Evolutionary conservation across 2,797 vertebrate genomes (phyloP).

Genomic region (Trematomus bernacchii): DNA sequence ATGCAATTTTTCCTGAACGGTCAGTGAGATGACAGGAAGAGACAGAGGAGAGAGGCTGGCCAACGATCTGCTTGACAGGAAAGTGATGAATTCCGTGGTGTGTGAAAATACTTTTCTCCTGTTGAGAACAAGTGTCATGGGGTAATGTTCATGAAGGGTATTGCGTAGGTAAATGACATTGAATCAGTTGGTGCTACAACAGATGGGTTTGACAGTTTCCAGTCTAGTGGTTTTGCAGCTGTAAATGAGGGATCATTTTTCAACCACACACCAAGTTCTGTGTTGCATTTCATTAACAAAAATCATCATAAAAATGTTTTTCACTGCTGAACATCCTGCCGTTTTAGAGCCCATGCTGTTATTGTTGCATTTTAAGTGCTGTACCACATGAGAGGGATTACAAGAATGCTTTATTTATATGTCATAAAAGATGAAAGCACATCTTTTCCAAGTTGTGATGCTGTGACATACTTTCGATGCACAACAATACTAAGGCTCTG

Average conservation of each 20-base stretch:
- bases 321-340: slow-evolving; percentile 12
- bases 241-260: slow-evolving; percentile 31
- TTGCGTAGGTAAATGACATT: slow-evolving; percentile 36
- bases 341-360: background rate
- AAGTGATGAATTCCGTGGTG: slow-evolving; percentile 66
- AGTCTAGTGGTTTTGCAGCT: slow-evolving; percentile 34
- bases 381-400: slow-evolving; percentile 12
- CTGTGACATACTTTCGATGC: background rate
- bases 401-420: slow-evolving; percentile 18
- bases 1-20: slow-evolving; percentile 76
- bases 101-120: slow-evolving; percentile 73
- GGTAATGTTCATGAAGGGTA: slow-evolving; percentile 55
- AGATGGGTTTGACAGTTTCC: slow-evolving; percentile 39
- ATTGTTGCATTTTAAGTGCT: background rate
- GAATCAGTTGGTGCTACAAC: slow-evolving; percentile 30
- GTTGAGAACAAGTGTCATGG: slow-evolving; percentile 50
- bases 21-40: slow-evolving; percentile 77
- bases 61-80: slow-evolving; percentile 59
- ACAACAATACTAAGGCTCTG: background rate
- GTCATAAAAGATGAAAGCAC: slow-evolving; percentile 4
- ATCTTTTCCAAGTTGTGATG: background rate
- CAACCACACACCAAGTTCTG: slow-evolving; percentile 12
- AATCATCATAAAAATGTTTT: slow-evolving; percentile 10
- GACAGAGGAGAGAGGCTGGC: slow-evolving; percentile 61
- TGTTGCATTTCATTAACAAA: slow-evolving; percentile 11